Base-by-base conservation (phyloP, 2,888 invertebrate genomes). In the Dastarcus helophoroides region DNA sequence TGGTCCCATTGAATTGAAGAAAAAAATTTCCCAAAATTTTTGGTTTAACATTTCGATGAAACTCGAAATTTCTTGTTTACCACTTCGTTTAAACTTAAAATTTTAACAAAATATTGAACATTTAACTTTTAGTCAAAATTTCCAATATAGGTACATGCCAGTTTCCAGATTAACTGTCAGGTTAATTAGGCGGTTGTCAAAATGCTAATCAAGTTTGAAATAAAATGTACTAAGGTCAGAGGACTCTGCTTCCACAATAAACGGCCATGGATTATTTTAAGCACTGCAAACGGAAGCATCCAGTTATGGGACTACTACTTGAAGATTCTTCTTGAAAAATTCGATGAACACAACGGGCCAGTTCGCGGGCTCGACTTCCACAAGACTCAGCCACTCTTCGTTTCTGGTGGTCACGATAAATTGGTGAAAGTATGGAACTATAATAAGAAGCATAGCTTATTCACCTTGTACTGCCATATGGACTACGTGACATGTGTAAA, bases 401-500 rank as follows among this genome's bases (percentile, higher is more conserved):
- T 23, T 11, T 23, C 24, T 5, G 24, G 24, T 8, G 24, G 24
- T 6, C 8, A 23, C 10, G 24, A 23, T 11, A 5, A 7, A 6
- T 9, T 9, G 24, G 11, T 23, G 9, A 23, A 23, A 23, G 6
- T 23, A 23, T 23, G 24, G 24, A 23, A 23, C 6, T 23, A 23
- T 10, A 6, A 9, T 10, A 23, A 23, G 10, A 29, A 22, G n/a
- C 69, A 88, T 43, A 94, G 94, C 53, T 75, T 94, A 27, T 95
- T 95, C 58, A 93, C 91, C 0, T 64, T 94, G 13, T 67, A 93
- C 22, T 94, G 94, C 1, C 94, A 95, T 61, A 70, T 94, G 58
- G 94, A 95, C 58, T 94, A 94, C 59, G 93, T 94, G 37, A 73
- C 94, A 22, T 91, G 93, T 1, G 91, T 91, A 11, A 76, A 77